phyloP scores from a whole-genome alignment of 1,140 invertebrate species.

The Saxidomus purpurata region DNA sequence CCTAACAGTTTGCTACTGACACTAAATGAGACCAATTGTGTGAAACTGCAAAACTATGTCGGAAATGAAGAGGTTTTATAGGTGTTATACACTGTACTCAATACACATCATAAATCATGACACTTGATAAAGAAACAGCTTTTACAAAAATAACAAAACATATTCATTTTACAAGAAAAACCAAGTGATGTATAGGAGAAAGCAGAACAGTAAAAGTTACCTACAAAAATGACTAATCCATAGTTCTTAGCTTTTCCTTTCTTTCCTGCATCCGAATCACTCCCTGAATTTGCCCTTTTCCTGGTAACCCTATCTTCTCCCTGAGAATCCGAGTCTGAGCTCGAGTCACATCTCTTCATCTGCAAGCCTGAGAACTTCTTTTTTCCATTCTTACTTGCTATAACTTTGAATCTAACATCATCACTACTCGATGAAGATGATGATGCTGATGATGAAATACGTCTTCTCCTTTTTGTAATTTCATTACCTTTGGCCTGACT shows the following conservation, averaged over 20 bases:
- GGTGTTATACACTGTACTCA: no score
- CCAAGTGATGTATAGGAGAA: no score
- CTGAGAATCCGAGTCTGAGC: neutral
- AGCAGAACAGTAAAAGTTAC: neutral
- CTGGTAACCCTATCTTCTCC: neutral
- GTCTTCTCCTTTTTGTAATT: neutral
- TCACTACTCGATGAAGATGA: neutral
- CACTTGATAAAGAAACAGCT: no score
- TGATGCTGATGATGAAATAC: slow-evolving; percentile 1
- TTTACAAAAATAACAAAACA: no score
- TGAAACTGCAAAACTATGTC: no score
- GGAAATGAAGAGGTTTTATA: no score
- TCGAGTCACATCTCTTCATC: neutral
- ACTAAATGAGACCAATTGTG: no score
- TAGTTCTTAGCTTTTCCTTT: slow-evolving; percentile 24
- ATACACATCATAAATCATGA: no score
- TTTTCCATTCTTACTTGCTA: neutral
- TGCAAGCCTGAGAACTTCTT: neutral
- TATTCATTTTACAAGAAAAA: no score
- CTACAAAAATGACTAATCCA: slow-evolving; percentile 55
- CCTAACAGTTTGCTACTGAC: no score
- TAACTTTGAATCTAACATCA: neutral
- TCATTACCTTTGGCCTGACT: neutral
- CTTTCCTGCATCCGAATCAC: neutral
- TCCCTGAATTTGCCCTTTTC: neutral